These are phyloP conservation scores for Drosophila melanosoma DNA, from an alignment of 2,888 invertebrate genomes.

Conservation along the genomic window DNA sequence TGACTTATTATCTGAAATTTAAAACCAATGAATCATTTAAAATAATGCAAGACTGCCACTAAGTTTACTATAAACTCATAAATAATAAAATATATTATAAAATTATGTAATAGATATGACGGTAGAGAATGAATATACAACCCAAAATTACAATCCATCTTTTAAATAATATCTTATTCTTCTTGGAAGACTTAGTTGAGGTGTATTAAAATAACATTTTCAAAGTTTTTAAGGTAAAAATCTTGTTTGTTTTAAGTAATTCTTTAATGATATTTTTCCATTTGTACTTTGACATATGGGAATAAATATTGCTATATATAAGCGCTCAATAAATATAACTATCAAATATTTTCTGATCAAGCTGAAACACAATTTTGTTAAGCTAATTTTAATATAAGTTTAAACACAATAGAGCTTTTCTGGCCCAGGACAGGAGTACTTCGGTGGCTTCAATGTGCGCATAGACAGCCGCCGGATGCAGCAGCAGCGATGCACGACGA, in stretches of 20 bases:
- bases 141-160: not conserved
- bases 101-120: not conserved
- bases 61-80: not conserved
- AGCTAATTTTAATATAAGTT: constrained; percentile 44
- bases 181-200: not conserved
- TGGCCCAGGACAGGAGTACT: constrained; percentile 13
- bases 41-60: too few relatives aligned
- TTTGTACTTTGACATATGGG: not conserved
- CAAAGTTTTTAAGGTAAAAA: too few relatives aligned
- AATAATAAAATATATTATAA: not conserved
- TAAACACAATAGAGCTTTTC: constrained; percentile 31
- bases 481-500: constrained; percentile 10
- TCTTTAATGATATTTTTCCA: not conserved
- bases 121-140: not conserved
- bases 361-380: not conserved
- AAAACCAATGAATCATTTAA: not conserved
- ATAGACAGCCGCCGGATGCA: constrained; percentile 25
- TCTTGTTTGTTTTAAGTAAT: rapidly evolving
- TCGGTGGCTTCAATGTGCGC: constrained; percentile 23
- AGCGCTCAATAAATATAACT: too few relatives aligned
- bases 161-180: not conserved
- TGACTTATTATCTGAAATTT: constrained; percentile 8
- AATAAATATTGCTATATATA: not conserved
- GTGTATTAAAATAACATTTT: not conserved
- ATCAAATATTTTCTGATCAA: not conserved